Evolutionary conservation across 1,140 invertebrate species (phyloP), one percentile per base, ranked within the genome.

Genomic region (Bradynema listronoti): DNA sequence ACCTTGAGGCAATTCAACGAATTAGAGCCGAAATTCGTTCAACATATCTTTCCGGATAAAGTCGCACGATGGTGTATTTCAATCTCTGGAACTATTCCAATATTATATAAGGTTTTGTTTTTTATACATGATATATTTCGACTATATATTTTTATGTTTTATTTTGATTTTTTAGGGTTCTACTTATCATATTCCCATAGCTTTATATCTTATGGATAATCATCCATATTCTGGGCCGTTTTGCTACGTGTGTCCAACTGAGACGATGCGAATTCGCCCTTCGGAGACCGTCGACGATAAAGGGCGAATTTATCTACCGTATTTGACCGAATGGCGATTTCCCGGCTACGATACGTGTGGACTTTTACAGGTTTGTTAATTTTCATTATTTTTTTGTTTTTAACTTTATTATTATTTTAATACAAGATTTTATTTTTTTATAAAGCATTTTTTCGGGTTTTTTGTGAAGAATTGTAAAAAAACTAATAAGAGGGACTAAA

Each of bases 191-290:
- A 98, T 98, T 80, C 95, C 95, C 34, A 85, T 98, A 27, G 87
- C 87, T 78, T 87, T 98, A 70, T 97, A 90, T 89, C 75, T 98
- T 29, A 86, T 93, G 85, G 90, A 98, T 75, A 94, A 90, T 27
- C 90, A 98, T 84, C 95, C 95, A 0, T 85, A 89, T 75, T 88
- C 93, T 81, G 88, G 91, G 19, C 95, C 95, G n/a, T 88, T 96
- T 79, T 94, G 91, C 77, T 98, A 88, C 80, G 94, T 99, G 0
- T 89, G 86, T 80, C 95, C 95, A 36, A 99, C 94, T 4, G 62
- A 84, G 52, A 88, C 89, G 61, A 99, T 99, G 94, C 84, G 86
- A 53, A 92, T 98, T 58, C 94, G 93, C 83, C 85, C 80, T n/a
- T 94, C 91, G 16, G 86, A 87, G 78, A 90, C 87, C 82, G 91